phyloP scores from a whole-genome alignment of 1,140 invertebrate species.

The Lerema accius region DNA sequence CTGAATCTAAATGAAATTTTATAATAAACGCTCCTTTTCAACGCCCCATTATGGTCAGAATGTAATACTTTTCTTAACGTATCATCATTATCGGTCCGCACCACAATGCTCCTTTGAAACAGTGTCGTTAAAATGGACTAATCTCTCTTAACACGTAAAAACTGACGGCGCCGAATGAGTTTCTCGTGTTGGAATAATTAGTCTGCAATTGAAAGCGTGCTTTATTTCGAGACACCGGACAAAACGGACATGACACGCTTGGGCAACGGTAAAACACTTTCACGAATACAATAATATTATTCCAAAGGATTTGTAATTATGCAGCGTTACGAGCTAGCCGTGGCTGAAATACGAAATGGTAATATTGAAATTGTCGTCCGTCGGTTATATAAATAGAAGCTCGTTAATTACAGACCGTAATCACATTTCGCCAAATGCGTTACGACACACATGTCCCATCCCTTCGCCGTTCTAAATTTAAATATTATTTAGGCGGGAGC shows the following conservation, averaged over 20 bases:
- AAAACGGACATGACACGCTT: constrained; percentile 74
- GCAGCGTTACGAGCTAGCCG: constrained; percentile 50
- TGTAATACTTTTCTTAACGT: constrained; percentile 78
- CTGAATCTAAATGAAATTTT: constrained; percentile 80
- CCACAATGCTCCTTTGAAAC: constrained; percentile 71
- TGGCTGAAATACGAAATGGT: constrained; percentile 59
- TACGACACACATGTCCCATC: constrained; percentile 81
- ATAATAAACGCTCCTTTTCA: constrained; percentile 76
- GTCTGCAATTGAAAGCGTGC: constrained; percentile 81
- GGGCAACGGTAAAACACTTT: constrained; percentile 79
- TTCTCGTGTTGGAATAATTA: constrained; percentile 82
- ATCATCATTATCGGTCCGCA: constrained; percentile 75
- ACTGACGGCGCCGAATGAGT: constrained; percentile 74
- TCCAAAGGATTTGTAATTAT: constrained; percentile 63
- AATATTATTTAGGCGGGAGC: constrained; percentile 77
- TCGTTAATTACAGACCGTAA: constrained; percentile 80
- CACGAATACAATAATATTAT: constrained; percentile 75
- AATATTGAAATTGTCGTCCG: constrained; percentile 68
- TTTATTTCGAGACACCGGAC: constrained; percentile 77
- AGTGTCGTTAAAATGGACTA: constrained; percentile 75
- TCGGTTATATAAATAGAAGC: constrained; percentile 67
- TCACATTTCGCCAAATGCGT: constrained; percentile 82
- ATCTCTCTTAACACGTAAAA: constrained; percentile 81
- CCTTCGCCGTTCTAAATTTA: constrained; percentile 81
- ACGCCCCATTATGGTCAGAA: constrained; percentile 65